Base-by-base conservation (phyloP, 2,797 vertebrate genomes). In the Alcedo quadribrachys region DNA sequence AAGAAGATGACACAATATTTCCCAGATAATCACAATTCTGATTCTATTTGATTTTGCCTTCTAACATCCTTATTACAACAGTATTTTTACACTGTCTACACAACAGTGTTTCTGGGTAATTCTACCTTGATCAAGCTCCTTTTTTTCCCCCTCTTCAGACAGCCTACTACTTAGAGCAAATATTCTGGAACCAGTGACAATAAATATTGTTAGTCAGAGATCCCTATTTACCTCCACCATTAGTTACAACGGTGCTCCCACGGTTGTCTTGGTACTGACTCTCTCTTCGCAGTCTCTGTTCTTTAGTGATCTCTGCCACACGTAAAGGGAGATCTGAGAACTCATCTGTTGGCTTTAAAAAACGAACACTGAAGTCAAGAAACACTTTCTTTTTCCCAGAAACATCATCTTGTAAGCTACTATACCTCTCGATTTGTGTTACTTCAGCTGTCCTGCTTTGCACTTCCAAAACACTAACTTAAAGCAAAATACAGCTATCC, bases 321-420 rank as follows among this genome's bases (percentile, higher is more conserved):
- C 98, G 97, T 83, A 98, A 93, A 2, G 98, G 97, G 75, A 99
- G 97, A 93, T 99, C 99, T 3, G 98, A 98, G 94, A 98, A 98
- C 95, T 99, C 99, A 94, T 99, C 99, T 93, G 98, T 97, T 33
- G 98, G 98, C 99, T 99, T 96, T 75, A 95, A 74, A 79, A 92
- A 95, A 90, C 10, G 92, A 81, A 91, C 24, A 91, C 15, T 74
- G 37, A 93, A 92, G 78, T 83, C 40, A 91, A 71, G 60, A 90
- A 84, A 84, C 5, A 15, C 8, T 69, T 33, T 51, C 40, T 48
- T 48, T 25, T 50, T 50, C 66, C 70, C 3, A 32, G 53, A 94
- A 87, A 42, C 16, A 51, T 30, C 13, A 40, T n/a, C 54, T 63
- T 43, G 15, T 20, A 57, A 74, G n/a, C 20, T 70, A 37, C n/a